Evolutionary conservation across 1,140 invertebrate species (phyloP).

Genomic region (Pinna nobilis): DNA sequence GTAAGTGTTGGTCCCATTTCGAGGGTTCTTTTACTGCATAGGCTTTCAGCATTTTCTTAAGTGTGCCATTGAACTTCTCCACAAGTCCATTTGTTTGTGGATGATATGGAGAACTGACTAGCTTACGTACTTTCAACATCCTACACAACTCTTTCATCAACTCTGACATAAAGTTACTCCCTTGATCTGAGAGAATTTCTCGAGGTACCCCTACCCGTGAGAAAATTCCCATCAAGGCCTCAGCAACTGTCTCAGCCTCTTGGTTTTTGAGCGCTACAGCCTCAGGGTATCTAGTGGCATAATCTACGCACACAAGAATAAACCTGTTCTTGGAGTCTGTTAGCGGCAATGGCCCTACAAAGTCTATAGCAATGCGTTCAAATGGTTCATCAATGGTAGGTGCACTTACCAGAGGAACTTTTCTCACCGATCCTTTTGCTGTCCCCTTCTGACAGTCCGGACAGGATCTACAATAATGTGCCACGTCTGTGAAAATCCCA

Average conservation of each 20-base stretch:
- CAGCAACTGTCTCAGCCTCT: conserved; percentile 24
- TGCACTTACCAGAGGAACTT: background rate
- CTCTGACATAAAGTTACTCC: conserved; percentile 49
- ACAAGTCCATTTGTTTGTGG: conserved; percentile 45
- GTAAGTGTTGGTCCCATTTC: background rate
- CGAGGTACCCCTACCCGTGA: conserved; percentile 68
- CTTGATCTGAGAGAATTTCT: conserved; percentile 70
- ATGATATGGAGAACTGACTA: conserved; percentile 41
- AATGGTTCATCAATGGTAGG: background rate
- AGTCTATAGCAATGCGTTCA: background rate
- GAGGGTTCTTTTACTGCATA: background rate
- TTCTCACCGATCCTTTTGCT: background rate
- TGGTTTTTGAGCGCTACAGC: conserved; percentile 50
- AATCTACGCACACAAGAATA: background rate
- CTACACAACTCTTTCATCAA: conserved; percentile 40
- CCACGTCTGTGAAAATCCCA: background rate
- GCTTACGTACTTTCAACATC: conserved; percentile 33
- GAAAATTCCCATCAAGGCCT: conserved; percentile 31
- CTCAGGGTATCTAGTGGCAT: conserved; percentile 54
- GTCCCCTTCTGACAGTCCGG: conserved; percentile 1
- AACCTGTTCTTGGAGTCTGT: conserved; percentile 13
- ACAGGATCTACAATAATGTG: conserved; percentile 5
- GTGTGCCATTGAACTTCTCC: conserved; percentile 51
- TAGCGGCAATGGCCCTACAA: conserved; percentile 10
- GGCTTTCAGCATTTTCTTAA: conserved; percentile 31